A percentile compares a stretch with the other conserved stretches of the same genome.
Conservation (phyloP, 2,888 invertebrate genomes). For the Theodoxus fluviatilis region DNA sequence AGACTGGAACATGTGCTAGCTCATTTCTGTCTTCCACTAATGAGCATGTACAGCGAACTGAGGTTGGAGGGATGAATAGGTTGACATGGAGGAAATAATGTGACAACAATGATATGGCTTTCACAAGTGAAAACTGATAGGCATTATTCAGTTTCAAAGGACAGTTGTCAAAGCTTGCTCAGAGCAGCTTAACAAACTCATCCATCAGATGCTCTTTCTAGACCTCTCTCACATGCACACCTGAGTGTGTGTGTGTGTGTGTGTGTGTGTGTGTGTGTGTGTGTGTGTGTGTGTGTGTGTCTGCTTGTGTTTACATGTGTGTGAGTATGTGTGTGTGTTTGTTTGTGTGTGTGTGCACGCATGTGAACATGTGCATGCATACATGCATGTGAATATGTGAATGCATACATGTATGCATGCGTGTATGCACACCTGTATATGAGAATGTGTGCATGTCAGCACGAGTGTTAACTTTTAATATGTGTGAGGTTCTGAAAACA, state of each 20-base stretch:
- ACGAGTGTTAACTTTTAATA: not conserved
- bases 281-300: not conserved
- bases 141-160: too few relatives aligned
- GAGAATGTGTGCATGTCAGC: not conserved
- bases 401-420: not conserved
- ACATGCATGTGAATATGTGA: not conserved
- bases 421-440: not conserved
- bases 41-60: too few relatives aligned
- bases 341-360: slow-evolving; percentile 3
- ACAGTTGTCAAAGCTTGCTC: too few relatives aligned
- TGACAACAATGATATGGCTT: too few relatives aligned
- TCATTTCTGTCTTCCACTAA: too few relatives aligned
- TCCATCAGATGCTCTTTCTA: too few relatives aligned
- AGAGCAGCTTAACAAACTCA: too few relatives aligned
- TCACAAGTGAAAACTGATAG: too few relatives aligned
- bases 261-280: not conserved
- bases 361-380: not conserved
- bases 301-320: not conserved
- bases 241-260: not conserved
- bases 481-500: not conserved
- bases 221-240: too few relatives aligned
- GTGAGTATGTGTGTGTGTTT: not conserved
- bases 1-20: too few relatives aligned
- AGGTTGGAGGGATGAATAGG: too few relatives aligned
- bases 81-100: too few relatives aligned